Evolutionary conservation across 2,797 vertebrate genomes (phyloP).

Genomic region (Rallus crepitans): DNA sequence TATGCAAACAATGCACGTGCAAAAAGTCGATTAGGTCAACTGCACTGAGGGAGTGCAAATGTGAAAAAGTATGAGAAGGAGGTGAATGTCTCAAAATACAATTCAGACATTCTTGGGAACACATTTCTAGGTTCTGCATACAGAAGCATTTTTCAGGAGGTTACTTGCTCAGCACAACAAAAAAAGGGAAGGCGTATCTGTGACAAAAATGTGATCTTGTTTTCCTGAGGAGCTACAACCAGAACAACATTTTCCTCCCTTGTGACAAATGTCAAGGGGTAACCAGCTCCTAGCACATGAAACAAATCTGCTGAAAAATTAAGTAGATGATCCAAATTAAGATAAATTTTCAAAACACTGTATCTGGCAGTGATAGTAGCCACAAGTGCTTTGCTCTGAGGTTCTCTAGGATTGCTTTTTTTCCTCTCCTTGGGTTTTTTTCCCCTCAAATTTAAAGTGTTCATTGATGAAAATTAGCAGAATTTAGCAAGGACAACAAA

Average conservation of each 20-base stretch:
- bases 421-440: not conserved
- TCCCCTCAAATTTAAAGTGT: slow-evolving; percentile 27
- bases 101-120: not conserved
- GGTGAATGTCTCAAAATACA: not conserved
- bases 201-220: not conserved
- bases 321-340: slow-evolving; percentile 33
- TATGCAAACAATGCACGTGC: not conserved
- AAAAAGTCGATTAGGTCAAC: not conserved
- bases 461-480: slow-evolving; percentile 62
- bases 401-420: not conserved
- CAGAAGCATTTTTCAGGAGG: not conserved
- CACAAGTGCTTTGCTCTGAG: slow-evolving; percentile 2
- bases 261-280: not conserved
- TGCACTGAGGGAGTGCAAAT: not conserved
- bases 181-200: not conserved
- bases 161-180: not conserved
- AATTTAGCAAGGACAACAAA: slow-evolving; percentile 73
- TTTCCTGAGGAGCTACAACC: not conserved
- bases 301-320: slow-evolving; percentile 1
- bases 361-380: not conserved
- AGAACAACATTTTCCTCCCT: not conserved
- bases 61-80: rapidly evolving
- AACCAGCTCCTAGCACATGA: slow-evolving; percentile 29
- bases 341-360: slow-evolving; percentile 13
- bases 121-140: not conserved